Base-by-base conservation (phyloP, 2,888 invertebrate species). In the Chrysodeixis includens region DNA sequence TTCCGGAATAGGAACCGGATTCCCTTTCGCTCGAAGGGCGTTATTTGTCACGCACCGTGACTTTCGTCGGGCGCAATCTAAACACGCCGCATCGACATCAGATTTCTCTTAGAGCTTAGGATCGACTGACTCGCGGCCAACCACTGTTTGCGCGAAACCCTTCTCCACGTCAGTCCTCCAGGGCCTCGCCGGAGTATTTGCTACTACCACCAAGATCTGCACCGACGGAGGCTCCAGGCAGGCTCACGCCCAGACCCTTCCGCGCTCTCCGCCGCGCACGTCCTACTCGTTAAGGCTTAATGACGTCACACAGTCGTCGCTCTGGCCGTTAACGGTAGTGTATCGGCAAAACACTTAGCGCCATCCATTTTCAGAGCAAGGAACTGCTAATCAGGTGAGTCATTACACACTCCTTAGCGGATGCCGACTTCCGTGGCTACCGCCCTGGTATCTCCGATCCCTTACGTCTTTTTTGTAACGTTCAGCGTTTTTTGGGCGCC, bases 141-240 rank as follows among this genome's bases (percentile, higher is more conserved):
- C 93, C 89, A 92, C 95, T 95, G 95, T 88, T 89, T 78, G 82
- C 88, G 82, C 84, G 85, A 86, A 87, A 86, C 96, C 95, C 95
- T 95, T 95, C 95, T 85, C 94, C 95, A 95, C 95, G 88, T 95
- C 95, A 95, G 95, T 95, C 95, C 93, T 95, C 95, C 93, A 95
- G 94, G 94, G 87, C 88, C 95, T 96, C 96, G 92, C 95, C 96
- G 92, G 96, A 96, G 95, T 96, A 96, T 96, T 96, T 96, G 96
- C 96, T 96, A 96, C 96, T 96, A 96, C 96, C 95, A 96, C 96
- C 96, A 96, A 96, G 96, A 96, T 96, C 93, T 94, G 94, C 92
- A 91, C 94, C 92, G 91, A 91, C 92, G 93, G 93, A 88, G 91
- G 93, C 93, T 94, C 93, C 93, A 93, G 81, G 91, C 91, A 83